Base-by-base conservation (phyloP, 1,140 invertebrate genomes). In the Halesus radiatus region DNA sequence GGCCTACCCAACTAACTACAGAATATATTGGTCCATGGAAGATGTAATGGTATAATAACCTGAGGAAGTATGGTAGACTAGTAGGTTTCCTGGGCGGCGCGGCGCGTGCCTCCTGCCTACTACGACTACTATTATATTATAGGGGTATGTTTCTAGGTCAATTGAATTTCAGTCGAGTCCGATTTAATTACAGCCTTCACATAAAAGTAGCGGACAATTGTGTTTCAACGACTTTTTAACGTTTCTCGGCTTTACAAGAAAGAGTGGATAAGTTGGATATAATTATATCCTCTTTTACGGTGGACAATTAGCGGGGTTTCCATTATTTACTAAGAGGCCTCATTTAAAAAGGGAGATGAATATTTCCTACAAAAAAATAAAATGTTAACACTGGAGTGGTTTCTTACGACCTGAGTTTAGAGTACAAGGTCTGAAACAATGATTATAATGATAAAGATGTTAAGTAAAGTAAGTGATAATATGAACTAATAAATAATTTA, bases 181-280 rank as follows among this genome's bases (percentile, higher is more conserved):
- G 53, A 74, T 74, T 53, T 74, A 74, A 74, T 74, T 74, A 74
- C 53, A 7, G 70, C 16, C 66, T 70, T 70, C 29, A 70, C 22
- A 52, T 70, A 22, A 50, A 70, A 70, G 22, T 50, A 23, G 66
- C 37, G 66, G n/a, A 15, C 37, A 45, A 70, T 52, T 18, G 66
- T n/a, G 7, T 45, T 52, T 18, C 32, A 50, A 45, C 66, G 37
- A 10, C n/a, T 20, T 70, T 32, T 70, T 70, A 70, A 70, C 66
- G 45, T 70, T 70, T 70, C 66, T 70, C 52, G 22, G 66, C n/a
- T 37, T 70, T 23, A 45, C 8, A 66, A 70, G 37, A 70, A 70
- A 50, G 37, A 20, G n/a, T 18, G 37, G 45, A 50, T 66, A 66
- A 52, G 52, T 70, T 18, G 37, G 26, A 45, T 50, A 18, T 70